phyloP scores from a whole-genome alignment of 92 coral and sea anemone species.

The Zoanthus solanderi region DNA sequence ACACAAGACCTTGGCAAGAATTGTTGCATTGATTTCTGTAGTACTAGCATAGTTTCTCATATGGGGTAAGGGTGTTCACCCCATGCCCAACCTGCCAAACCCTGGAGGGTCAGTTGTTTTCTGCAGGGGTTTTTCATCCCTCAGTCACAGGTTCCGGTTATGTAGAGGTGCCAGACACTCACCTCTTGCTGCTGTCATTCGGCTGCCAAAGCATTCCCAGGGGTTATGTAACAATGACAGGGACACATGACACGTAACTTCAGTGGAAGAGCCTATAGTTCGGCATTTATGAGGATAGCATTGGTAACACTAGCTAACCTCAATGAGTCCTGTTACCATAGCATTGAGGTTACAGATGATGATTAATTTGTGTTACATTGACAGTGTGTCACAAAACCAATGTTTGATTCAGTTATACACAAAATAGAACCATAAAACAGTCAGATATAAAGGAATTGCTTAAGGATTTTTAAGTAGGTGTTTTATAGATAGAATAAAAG shows the following conservation, averaged over 20 bases:
- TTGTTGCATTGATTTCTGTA: too few species aligned
- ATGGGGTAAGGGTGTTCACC: too few species aligned
- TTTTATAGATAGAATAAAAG: too few species aligned
- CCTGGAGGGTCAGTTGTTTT: background rate
- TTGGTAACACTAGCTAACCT: background rate
- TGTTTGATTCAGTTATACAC: too few species aligned
- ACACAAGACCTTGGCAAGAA: too few species aligned
- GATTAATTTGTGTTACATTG: too few species aligned
- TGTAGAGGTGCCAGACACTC: background rate
- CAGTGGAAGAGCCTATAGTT: background rate
- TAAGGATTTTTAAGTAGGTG: too few species aligned
- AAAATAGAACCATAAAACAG: too few species aligned
- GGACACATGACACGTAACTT: background rate
- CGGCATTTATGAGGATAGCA: background rate
- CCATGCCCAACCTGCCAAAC: too few species aligned
- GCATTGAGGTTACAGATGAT: background rate
- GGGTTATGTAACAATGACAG: background rate
- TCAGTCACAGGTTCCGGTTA: background rate
- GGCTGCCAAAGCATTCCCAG: background rate
- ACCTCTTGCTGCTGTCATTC: background rate
- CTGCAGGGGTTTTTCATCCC: background rate
- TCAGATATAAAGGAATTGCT: too few species aligned
- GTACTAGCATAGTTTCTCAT: too few species aligned
- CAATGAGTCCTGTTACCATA: background rate
- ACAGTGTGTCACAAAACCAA: too few species aligned